Evolutionary conservation across 1,140 invertebrate genomes (phyloP).

Genomic region (Paramacrobiotus metropolitanus): DNA sequence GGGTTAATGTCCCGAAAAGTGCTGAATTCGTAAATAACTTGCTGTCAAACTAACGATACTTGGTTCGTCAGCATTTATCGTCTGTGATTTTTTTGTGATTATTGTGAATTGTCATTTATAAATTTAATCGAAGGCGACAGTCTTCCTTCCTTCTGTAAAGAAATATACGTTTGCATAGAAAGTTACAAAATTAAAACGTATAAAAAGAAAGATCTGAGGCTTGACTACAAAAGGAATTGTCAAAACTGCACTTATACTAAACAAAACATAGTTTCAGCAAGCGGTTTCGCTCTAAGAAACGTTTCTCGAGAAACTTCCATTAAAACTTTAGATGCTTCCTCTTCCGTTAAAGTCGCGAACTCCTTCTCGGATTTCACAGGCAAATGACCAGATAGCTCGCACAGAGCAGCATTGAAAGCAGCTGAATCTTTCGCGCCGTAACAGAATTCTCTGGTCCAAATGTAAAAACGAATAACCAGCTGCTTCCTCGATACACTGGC

Average conservation of each 20-base stretch:
- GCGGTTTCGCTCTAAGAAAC: neutral
- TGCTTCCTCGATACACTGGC: neutral
- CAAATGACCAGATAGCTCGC: constrained; percentile 42
- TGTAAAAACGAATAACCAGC: constrained; percentile 29
- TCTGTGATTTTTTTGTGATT: too few species aligned
- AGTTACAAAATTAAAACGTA: too few species aligned
- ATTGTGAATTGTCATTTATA: too few species aligned
- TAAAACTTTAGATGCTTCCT: constrained; percentile 10
- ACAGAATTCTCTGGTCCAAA: constrained; percentile 33
- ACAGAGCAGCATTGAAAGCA: constrained; percentile 34
- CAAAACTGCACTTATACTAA: too few species aligned
- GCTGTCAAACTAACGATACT: too few species aligned
- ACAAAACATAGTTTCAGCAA: neutral
- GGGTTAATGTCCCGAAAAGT: neutral
- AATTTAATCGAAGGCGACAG: too few species aligned
- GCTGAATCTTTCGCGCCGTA: constrained; percentile 29
- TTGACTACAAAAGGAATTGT: too few species aligned
- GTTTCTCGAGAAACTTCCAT: neutral
- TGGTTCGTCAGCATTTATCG: too few species aligned
- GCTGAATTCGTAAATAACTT: too few species aligned
- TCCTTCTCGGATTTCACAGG: constrained; percentile 32
- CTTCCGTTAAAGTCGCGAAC: constrained; percentile 22
- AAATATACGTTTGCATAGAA: too few species aligned
- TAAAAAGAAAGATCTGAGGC: too few species aligned
- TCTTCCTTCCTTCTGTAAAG: too few species aligned